These are phyloP conservation scores for Hydropsyche betteni DNA, from an alignment of 2,888 invertebrate genomes.

Conservation along the genomic window DNA sequence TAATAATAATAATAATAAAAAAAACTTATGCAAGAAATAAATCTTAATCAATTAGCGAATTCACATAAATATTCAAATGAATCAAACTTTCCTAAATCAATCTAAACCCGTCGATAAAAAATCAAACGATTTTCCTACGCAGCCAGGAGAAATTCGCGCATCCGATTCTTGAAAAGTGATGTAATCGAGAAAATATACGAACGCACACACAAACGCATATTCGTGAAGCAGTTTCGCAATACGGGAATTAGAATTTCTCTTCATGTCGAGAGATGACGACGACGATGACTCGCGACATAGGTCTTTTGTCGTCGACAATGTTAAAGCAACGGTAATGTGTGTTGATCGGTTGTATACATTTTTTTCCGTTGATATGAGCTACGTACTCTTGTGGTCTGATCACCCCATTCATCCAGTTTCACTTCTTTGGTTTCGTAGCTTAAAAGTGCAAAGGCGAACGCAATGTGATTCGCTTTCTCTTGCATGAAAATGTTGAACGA, in stretches of 20 bases:
- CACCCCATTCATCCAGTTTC: slow-evolving; percentile 13
- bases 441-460: slow-evolving; percentile 4
- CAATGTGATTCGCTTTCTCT: slow-evolving; percentile 5
- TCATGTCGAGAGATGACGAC: neutral
- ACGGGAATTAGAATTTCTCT: slow-evolving; percentile 27
- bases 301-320: neutral
- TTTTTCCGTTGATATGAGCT: neutral
- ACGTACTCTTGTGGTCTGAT: neutral
- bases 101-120: neutral
- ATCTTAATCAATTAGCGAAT: no score
- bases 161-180: slow-evolving; percentile 10
- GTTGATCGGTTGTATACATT: neutral
- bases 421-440: neutral
- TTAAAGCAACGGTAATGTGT: neutral
- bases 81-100: no score
- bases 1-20: no score
- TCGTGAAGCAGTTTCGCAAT: slow-evolving; percentile 2
- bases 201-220: neutral
- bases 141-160: neutral
- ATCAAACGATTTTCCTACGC: neutral
- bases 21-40: no score
- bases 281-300: neutral
- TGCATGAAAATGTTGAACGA: neutral
- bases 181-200: neutral
- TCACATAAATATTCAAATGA: no score